phyloP scores from a whole-genome alignment of 2,797 vertebrate genomes.

The Oophaga sylvatica region DNA sequence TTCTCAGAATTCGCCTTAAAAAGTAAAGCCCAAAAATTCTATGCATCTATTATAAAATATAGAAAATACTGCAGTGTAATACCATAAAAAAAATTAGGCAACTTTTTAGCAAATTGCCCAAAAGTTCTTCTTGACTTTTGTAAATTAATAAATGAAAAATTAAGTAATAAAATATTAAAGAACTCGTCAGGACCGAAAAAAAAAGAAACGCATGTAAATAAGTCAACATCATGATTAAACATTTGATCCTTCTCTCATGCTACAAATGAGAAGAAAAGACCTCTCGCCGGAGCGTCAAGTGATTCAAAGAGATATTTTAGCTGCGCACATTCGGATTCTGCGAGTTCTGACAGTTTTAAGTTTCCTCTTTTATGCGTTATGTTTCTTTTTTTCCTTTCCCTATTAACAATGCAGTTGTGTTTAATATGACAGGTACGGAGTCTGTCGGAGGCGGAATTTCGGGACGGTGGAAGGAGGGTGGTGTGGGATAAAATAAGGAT shows the following conservation, averaged over 20 bases:
- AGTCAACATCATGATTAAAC: slow-evolving; percentile 68
- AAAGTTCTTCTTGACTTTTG: too few relatives aligned
- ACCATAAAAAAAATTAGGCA: neutral
- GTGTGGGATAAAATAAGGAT: slow-evolving; percentile 66
- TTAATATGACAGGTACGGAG: slow-evolving; percentile 70
- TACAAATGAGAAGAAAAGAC: slow-evolving; percentile 70
- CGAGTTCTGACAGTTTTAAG: slow-evolving; percentile 67
- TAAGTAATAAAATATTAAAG: neutral
- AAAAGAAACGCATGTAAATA: slow-evolving; percentile 72
- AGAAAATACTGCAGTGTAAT: neutral
- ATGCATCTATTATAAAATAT: too few relatives aligned
- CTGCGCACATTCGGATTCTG: slow-evolving; percentile 59
- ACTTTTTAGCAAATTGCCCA: too few relatives aligned
- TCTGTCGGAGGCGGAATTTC: slow-evolving; percentile 63
- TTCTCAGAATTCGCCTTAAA: neutral
- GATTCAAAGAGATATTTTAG: slow-evolving; percentile 42
- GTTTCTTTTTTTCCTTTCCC: slow-evolving; percentile 66
- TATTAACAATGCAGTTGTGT: slow-evolving; percentile 71
- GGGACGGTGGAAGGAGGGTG: slow-evolving; percentile 29
- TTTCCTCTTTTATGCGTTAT: slow-evolving; percentile 67
- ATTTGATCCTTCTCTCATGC: slow-evolving; percentile 72
- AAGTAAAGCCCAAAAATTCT: neutral
- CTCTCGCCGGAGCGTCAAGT: slow-evolving; percentile 11
- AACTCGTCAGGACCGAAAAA: neutral
- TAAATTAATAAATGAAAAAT: neutral